Evolutionary conservation across 2,113 vertebrate species (phyloP).

Genomic region (Okapia johnstoni): DNA sequence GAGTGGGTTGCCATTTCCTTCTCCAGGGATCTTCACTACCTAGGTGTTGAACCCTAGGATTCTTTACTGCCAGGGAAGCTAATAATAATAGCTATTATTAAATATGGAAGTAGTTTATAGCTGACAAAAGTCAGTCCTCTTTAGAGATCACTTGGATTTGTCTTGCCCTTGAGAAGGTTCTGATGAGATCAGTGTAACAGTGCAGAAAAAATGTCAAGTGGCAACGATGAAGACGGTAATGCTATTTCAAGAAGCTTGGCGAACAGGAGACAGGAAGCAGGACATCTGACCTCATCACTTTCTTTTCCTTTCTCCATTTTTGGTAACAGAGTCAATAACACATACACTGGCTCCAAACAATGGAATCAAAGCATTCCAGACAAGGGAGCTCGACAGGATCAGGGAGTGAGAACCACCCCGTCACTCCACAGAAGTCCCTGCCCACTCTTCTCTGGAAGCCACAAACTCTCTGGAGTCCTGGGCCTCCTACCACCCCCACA

Average conservation of each 20-base stretch:
- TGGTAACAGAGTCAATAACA: background rate
- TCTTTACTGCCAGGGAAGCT: background rate
- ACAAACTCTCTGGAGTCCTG: background rate
- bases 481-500: background rate
- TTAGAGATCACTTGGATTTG: background rate
- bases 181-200: background rate
- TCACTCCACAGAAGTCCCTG: background rate
- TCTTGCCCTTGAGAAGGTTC: background rate
- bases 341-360: background rate
- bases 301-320: background rate
- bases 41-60: background rate
- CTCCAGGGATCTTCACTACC: background rate
- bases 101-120: background rate
- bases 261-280: background rate
- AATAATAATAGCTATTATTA: background rate
- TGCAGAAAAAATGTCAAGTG: background rate
- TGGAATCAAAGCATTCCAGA: background rate
- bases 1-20: background rate
- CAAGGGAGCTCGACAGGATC: background rate
- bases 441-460: background rate
- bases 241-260: background rate
- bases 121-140: background rate
- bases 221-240: background rate
- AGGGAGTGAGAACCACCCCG: background rate
- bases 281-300: background rate